Conservation (phyloP, 1,140 invertebrate genomes). For the Drosophila kikkawai region DNA sequence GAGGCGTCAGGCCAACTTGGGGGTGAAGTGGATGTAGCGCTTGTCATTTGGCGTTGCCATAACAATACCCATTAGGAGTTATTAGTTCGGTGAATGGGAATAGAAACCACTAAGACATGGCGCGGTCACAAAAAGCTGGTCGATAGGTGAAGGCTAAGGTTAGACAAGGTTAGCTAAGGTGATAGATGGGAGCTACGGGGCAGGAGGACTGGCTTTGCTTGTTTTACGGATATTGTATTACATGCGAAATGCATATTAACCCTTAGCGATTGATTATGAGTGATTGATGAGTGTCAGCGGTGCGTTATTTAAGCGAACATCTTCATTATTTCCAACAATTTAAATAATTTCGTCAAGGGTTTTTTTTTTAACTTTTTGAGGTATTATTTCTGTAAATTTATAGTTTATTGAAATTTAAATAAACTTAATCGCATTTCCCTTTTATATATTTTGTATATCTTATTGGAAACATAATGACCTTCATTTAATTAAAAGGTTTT, state of each 20-base stretch:
- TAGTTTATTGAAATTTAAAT: background rate
- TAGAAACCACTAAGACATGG: conserved; percentile 18
- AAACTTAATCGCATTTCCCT: background rate
- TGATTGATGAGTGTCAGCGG: conserved; percentile 21
- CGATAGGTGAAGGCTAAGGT: conserved; percentile 54
- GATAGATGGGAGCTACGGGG: conserved; percentile 5
- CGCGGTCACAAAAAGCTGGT: conserved; percentile 31
- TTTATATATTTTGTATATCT: background rate
- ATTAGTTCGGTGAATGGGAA: conserved; percentile 56
- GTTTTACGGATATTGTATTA: conserved; percentile 14
- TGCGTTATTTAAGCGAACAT: background rate
- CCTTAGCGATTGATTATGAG: background rate
- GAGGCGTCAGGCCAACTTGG: background rate
- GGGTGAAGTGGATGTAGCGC: conserved; percentile 13
- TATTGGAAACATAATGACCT: no score
- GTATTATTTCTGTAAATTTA: background rate
- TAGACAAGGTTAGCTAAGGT: conserved; percentile 43
- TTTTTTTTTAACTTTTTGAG: background rate
- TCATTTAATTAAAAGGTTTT: background rate
- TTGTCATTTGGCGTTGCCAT: conserved; percentile 45
- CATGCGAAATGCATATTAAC: conserved; percentile 37
- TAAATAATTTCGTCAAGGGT: no score
- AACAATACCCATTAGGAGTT: conserved; percentile 61
- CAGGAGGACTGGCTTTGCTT: background rate
- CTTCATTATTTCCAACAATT: background rate